These are phyloP conservation scores for Trileptium ribeirensis DNA, from an alignment of 2,888 invertebrate genomes.

Conservation along the genomic window DNA sequence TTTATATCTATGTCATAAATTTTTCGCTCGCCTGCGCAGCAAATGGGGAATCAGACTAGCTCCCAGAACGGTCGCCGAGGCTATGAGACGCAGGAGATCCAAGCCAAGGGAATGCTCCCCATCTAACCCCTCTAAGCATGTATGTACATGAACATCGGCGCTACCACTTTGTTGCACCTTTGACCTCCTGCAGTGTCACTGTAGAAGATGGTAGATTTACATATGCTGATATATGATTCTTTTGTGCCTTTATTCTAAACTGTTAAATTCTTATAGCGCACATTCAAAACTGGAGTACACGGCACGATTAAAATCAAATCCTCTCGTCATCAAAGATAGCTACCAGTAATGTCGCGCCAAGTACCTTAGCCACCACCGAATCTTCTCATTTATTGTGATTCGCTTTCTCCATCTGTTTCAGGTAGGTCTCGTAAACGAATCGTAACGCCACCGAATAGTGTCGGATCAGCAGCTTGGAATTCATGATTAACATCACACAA, in stretches of 20 bases:
- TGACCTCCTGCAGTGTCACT: neutral
- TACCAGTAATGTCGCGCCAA: neutral
- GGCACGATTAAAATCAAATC: neutral
- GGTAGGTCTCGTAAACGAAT: neutral
- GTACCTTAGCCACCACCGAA: too few species aligned
- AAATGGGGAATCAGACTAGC: too few species aligned
- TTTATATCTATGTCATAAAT: too few species aligned
- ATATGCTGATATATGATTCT: neutral
- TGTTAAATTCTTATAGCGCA: conserved; percentile 1
- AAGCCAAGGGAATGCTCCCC: too few species aligned
- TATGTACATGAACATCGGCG: neutral
- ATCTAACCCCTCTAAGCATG: too few species aligned
- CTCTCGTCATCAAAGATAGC: neutral
- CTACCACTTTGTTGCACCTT: neutral
- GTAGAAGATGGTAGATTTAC: neutral
- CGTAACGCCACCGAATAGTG: too few species aligned
- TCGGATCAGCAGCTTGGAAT: too few species aligned
- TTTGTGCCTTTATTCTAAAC: neutral
- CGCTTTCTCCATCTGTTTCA: neutral
- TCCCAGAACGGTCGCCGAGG: too few species aligned
- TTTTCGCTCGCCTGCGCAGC: too few species aligned
- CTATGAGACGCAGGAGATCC: too few species aligned
- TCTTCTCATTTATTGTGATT: neutral
- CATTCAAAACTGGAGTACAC: neutral
- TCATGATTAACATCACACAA: neutral